phyloP scores from a whole-genome alignment of 1,140 invertebrate species.

The Druon quercuslanigerum region DNA sequence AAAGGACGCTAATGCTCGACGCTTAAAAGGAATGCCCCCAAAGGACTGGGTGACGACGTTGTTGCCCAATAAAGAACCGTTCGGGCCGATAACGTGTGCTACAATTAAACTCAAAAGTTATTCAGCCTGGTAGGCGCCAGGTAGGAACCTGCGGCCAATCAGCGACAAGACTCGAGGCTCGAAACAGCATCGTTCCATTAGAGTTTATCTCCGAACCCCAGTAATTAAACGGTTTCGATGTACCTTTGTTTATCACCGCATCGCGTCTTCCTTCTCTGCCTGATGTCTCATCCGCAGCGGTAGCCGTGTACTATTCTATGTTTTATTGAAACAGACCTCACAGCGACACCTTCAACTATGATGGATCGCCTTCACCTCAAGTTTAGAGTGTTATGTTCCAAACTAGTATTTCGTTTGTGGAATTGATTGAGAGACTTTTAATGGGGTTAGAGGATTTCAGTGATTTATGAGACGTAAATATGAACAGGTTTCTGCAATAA shows the following conservation, averaged over 20 bases:
- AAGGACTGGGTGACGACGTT: conserved; percentile 30
- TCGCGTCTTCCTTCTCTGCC: conserved; percentile 38
- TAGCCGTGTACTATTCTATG: conserved; percentile 61
- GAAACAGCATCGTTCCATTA: conserved; percentile 67
- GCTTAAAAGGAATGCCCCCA: conserved; percentile 30
- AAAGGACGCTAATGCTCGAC: conserved; percentile 20
- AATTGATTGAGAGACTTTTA: not conserved
- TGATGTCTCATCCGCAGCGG: conserved; percentile 39
- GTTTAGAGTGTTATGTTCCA: not conserved
- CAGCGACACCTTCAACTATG: conserved; percentile 43
- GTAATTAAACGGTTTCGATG: conserved; percentile 68
- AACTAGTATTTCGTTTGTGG: not conserved
- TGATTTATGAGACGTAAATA: too few species aligned
- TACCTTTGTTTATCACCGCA: conserved; percentile 59
- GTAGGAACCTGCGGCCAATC: conserved; percentile 54
- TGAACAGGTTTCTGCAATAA: too few species aligned
- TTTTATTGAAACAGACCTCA: conserved; percentile 55
- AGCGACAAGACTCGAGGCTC: conserved; percentile 42
- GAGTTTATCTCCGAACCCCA: conserved; percentile 62
- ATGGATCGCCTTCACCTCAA: not conserved
- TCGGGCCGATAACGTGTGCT: conserved; percentile 49
- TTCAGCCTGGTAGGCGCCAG: conserved; percentile 61
- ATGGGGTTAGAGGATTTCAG: too few species aligned
- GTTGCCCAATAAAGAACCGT: conserved; percentile 41
- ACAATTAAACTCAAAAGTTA: conserved; percentile 53